Evolutionary conservation across 2,888 invertebrate species (phyloP).

Genomic region (Perizoma affinitatum): DNA sequence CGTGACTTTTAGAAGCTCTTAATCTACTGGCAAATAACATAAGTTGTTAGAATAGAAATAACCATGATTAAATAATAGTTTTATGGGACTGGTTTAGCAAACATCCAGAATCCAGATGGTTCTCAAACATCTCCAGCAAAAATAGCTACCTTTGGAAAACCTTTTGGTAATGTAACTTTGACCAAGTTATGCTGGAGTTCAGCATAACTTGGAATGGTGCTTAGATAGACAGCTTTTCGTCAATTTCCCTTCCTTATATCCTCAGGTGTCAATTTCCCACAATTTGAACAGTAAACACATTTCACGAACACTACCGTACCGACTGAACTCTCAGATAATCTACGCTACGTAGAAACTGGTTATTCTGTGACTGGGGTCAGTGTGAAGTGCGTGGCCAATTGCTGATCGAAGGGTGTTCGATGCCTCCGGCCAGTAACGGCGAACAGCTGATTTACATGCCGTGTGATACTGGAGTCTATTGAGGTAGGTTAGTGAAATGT

Average conservation of each 20-base stretch:
- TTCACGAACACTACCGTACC: not conserved
- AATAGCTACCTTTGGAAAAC: too few species aligned
- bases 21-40: too few species aligned
- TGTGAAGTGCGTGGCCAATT: conserved; percentile 18
- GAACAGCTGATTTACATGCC: conserved; percentile 6
- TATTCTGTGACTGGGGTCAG: conserved; percentile 2
- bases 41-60: too few species aligned
- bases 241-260: conserved; percentile 10
- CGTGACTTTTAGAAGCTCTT: too few species aligned
- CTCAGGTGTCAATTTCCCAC: conserved; percentile 19
- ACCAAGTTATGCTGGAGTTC: too few species aligned
- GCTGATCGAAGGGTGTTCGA: conserved; percentile 17
- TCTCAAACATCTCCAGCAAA: too few species aligned
- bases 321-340: not conserved
- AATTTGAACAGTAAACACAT: conserved; percentile 16
- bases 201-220: not conserved
- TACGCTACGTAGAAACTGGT: not conserved
- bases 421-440: conserved; percentile 17
- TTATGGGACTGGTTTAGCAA: too few species aligned
- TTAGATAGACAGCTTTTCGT: conserved; percentile 8
- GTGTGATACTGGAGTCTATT: not conserved
- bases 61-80: too few species aligned
- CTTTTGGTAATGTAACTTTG: not conserved
- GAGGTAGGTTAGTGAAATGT: not conserved
- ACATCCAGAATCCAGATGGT: too few species aligned